These are phyloP conservation scores for Agrypnia vestita DNA, from an alignment of 1,140 invertebrate species.

Conservation along the genomic window DNA sequence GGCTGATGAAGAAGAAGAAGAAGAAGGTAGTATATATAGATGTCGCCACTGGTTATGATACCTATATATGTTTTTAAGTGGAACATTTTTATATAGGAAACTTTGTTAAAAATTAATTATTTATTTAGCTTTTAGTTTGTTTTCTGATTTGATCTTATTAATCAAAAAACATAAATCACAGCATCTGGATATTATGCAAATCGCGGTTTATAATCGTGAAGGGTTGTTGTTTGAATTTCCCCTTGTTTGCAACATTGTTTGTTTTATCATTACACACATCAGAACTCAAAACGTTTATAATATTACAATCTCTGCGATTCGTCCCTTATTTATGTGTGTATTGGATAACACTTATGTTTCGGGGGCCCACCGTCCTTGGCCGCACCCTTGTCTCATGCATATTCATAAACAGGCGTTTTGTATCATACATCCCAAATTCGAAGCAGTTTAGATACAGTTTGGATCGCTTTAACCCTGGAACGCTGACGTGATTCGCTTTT, in stretches of 20 bases:
- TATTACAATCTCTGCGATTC: constrained; percentile 5
- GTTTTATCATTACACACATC: constrained; percentile 33
- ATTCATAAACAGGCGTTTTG: constrained; percentile 10
- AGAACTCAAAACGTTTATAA: constrained; percentile 23
- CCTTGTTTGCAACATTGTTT: constrained; percentile 22
- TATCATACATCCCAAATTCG: background rate
- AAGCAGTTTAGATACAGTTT: background rate
- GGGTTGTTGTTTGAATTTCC: constrained; percentile 7
- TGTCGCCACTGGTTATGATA: too few species aligned
- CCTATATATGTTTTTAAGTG: too few species aligned
- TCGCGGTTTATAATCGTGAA: background rate
- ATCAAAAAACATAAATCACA: background rate
- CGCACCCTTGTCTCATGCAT: constrained; percentile 24
- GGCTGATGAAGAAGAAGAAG: too few species aligned
- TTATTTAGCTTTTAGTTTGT: too few species aligned
- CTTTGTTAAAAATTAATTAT: too few species aligned
- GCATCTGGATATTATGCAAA: background rate
- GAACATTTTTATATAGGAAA: too few species aligned
- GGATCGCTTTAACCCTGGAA: background rate
- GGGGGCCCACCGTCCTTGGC: background rate
- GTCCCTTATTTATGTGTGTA: constrained; percentile 27
- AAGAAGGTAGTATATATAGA: too few species aligned
- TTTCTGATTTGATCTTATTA: too few species aligned
- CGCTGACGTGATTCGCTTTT: too few species aligned
- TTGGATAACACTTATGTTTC: constrained; percentile 14